phyloP scores from a whole-genome alignment of 2,888 invertebrate species.

The Napeogenes sylphis region DNA sequence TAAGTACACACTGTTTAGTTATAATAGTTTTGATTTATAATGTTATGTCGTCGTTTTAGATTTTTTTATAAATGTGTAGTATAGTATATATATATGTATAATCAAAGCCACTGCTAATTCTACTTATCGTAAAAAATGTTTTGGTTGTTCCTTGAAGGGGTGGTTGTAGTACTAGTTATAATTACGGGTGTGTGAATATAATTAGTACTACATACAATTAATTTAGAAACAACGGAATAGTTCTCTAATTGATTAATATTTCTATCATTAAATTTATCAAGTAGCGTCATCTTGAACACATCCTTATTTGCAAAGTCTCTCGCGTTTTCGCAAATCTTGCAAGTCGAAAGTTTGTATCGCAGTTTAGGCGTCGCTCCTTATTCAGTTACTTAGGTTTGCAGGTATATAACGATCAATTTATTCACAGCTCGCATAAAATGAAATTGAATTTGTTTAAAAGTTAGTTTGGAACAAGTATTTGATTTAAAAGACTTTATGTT shows the following conservation, averaged over 20 bases:
- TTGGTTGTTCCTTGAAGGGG: too few species aligned
- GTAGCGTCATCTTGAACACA: constrained; percentile 21
- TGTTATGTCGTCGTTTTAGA: background rate
- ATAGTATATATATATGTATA: too few species aligned
- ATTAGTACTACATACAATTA: too few species aligned
- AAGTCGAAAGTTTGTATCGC: constrained; percentile 65
- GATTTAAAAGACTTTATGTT: too few species aligned
- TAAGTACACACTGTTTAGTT: background rate
- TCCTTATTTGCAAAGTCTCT: constrained; percentile 35
- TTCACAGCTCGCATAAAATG: constrained; percentile 10
- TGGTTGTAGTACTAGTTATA: too few species aligned
- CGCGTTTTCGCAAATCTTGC: constrained; percentile 69
- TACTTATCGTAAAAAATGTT: too few species aligned
- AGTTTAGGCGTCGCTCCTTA: constrained; percentile 60
- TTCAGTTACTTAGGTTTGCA: constrained; percentile 62
- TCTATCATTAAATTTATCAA: background rate
- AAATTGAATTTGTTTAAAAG: constrained; percentile 2
- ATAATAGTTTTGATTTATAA: background rate
- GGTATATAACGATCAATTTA: constrained; percentile 28
- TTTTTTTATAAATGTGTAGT: too few species aligned
- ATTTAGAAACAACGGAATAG: too few species aligned
- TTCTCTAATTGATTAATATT: too few species aligned
- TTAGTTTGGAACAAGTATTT: too few species aligned
- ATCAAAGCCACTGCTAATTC: too few species aligned
- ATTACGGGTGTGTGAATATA: too few species aligned